Percentiles rank a stretch among this genome's conserved stretches.
These are phyloP conservation scores for Lasioglossum baleicum DNA, from an alignment of 1,140 invertebrate genomes.

Conservation along the genomic window DNA sequence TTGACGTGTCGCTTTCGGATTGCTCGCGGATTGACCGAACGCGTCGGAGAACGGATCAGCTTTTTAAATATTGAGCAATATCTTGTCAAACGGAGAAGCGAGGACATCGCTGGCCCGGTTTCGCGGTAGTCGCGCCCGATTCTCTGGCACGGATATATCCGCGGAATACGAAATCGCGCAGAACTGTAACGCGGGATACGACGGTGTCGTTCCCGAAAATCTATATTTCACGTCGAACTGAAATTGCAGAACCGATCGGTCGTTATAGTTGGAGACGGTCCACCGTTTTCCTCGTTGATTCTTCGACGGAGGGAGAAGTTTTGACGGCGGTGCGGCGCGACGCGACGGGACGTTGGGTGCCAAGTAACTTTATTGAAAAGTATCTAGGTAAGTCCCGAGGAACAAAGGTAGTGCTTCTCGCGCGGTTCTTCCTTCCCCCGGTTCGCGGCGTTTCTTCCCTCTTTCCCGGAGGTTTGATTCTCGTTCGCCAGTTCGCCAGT, in stretches of 20 bases:
- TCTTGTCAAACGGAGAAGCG: slow-evolving; percentile 25
- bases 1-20: too few species aligned
- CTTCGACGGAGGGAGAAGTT: slow-evolving; percentile 43
- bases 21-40: too few species aligned
- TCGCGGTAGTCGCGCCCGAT: slow-evolving; percentile 39
- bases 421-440: slow-evolving; percentile 12
- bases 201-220: slow-evolving; percentile 36
- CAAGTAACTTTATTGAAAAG: slow-evolving; percentile 67
- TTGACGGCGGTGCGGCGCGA: slow-evolving; percentile 36
- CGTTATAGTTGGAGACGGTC: slow-evolving; percentile 25
- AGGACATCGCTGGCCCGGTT: not conserved
- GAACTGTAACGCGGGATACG: not conserved
- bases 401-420: slow-evolving; percentile 53
- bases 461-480: not conserved
- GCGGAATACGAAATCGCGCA: slow-evolving; percentile 49
- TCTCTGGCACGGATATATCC: slow-evolving; percentile 41
- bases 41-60: slow-evolving; percentile 27
- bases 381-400: slow-evolving; percentile 61
- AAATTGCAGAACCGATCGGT: slow-evolving; percentile 27
- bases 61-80: slow-evolving; percentile 46
- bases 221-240: slow-evolving; percentile 36
- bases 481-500: not conserved
- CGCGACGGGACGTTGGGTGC: slow-evolving; percentile 27
- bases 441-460: slow-evolving; percentile 4
- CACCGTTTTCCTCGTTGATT: slow-evolving; percentile 25